Evolutionary conservation across 2,888 invertebrate genomes (phyloP).

Genomic region (Cerastis leucographa): DNA sequence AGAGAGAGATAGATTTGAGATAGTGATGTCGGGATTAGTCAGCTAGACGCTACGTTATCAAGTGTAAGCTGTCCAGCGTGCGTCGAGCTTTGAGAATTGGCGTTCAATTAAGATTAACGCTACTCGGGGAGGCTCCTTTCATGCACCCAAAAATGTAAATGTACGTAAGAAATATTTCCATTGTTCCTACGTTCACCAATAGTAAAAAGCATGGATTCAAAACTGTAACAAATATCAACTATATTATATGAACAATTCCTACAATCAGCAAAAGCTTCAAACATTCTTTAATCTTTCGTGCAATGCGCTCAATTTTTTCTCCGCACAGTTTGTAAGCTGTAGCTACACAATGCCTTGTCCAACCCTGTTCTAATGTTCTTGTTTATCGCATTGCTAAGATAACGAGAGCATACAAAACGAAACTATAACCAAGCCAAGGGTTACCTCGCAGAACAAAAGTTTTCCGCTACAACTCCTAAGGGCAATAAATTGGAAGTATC

Average conservation of each 20-base stretch:
- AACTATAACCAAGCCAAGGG: constrained; percentile 41
- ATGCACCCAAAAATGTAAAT: neutral
- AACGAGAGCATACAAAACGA: constrained; percentile 47
- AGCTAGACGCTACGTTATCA: neutral
- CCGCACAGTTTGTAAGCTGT: constrained; percentile 1
- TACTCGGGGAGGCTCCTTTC: neutral
- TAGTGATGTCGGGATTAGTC: neutral
- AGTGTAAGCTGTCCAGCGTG: neutral
- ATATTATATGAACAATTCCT: constrained; percentile 9
- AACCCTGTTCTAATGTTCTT: constrained; percentile 14
- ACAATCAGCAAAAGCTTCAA: constrained; percentile 16
- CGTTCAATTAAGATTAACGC: neutral
- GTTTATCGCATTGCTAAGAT: constrained; percentile 49
- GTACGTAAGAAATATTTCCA: neutral
- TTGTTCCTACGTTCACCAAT: neutral
- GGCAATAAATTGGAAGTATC: constrained; percentile 60
- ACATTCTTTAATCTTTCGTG: constrained; percentile 21
- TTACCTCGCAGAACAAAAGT: constrained; percentile 58
- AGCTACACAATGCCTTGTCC: constrained; percentile 23
- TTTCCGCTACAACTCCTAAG: constrained; percentile 58
- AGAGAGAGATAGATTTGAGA: too few relatives aligned
- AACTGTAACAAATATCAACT: constrained; percentile 1
- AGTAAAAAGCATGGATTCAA: neutral
- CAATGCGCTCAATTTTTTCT: constrained; percentile 29
- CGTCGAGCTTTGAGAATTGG: neutral